These are phyloP conservation scores for Lacerta agilis DNA, from an alignment of 2,797 vertebrate genomes.

Conservation along the genomic window DNA sequence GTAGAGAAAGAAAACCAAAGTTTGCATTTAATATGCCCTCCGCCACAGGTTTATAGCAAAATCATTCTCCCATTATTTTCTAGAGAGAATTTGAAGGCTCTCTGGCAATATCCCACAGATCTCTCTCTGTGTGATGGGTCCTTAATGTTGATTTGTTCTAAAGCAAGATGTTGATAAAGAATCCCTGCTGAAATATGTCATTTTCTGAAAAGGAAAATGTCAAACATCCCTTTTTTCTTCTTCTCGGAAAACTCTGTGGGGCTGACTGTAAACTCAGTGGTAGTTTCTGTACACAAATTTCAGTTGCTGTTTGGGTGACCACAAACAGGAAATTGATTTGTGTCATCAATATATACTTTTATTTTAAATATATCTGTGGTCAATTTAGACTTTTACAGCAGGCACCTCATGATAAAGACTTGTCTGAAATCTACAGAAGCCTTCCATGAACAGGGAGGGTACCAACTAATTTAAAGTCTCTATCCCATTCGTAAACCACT, in stretches of 20 bases:
- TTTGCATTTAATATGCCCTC: slow-evolving; percentile 2
- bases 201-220: slow-evolving; percentile 40
- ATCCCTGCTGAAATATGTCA: slow-evolving; percentile 23
- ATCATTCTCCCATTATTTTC: neutral
- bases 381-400: slow-evolving; percentile 9
- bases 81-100: slow-evolving; percentile 24
- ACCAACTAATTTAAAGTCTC: neutral
- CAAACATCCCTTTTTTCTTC: slow-evolving; percentile 46
- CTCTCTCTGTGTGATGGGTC: neutral
- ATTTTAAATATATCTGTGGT: slow-evolving; percentile 12
- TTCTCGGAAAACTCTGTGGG: slow-evolving; percentile 8
- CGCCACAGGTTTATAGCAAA: neutral
- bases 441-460: neutral
- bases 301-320: slow-evolving; percentile 21
- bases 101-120: slow-evolving; percentile 29
- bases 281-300: slow-evolving; percentile 4
- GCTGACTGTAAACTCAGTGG: slow-evolving; percentile 32
- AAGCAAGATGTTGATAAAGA: slow-evolving; percentile 28
- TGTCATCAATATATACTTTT: neutral
- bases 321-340: slow-evolving; percentile 28
- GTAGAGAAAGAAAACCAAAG: neutral
- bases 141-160: slow-evolving; percentile 52
- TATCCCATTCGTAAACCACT: neutral
- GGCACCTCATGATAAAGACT: neutral
- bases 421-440: neutral